These are phyloP conservation scores for Rutilus rutilus DNA, from an alignment of 2,113 vertebrate genomes.

Conservation along the genomic window DNA sequence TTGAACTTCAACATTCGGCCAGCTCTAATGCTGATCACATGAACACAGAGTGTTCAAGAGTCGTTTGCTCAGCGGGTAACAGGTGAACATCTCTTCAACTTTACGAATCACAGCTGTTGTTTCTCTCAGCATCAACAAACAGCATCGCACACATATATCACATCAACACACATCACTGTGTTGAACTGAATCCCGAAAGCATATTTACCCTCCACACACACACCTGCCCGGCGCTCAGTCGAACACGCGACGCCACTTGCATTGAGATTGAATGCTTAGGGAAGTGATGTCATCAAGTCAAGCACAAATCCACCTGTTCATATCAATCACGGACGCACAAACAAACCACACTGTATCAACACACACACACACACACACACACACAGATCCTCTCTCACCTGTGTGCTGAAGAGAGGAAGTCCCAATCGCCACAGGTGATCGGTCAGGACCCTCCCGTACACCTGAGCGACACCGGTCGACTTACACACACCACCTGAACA, in stretches of 20 bases:
- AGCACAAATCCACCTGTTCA: slow-evolving; percentile 17
- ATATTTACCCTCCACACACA: slow-evolving; percentile 11
- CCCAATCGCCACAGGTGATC: slow-evolving; percentile 76
- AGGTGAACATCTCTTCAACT: background rate
- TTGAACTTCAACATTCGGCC: background rate
- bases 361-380: background rate
- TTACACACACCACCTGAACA: slow-evolving; percentile 75
- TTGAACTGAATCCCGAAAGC: background rate
- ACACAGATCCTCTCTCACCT: slow-evolving; percentile 64
- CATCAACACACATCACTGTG: background rate
- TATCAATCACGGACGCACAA: slow-evolving; percentile 1
- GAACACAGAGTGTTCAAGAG: background rate
- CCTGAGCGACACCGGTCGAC: slow-evolving; percentile 51
- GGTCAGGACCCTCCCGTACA: slow-evolving; percentile 73
- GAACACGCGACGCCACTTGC: background rate
- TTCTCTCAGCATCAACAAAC: slow-evolving; percentile 11
- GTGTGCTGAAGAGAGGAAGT: slow-evolving; percentile 77
- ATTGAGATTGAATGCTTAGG: background rate
- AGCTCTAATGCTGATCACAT: background rate
- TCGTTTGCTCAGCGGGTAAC: background rate
- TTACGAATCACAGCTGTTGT: background rate
- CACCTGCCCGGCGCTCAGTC: background rate
- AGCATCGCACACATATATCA: background rate
- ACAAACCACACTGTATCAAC: background rate
- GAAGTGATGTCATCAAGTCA: slow-evolving; percentile 24